Evolutionary conservation across 1,140 invertebrate genomes (phyloP), one percentile per base, ranked within the genome.

Genomic region (Aphidius ervi): DNA sequence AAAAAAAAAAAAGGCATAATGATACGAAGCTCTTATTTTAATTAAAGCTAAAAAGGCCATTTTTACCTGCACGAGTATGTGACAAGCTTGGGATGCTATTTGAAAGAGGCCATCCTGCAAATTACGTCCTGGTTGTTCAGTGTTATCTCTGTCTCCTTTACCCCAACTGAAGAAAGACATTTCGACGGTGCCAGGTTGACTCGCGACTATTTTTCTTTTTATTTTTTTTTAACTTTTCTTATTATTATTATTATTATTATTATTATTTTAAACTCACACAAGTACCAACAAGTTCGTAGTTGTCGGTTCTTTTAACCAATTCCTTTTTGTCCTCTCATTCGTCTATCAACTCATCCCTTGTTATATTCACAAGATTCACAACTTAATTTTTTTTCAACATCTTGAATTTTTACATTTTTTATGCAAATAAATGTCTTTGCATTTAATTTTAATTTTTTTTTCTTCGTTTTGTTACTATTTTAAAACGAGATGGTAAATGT

Each of bases 61-160:
- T 60, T 58, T 66, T 60, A 76, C 72, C 82, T 88, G 86, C 31
- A 88, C 85, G 43, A 88, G 77, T 64, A 88, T 85, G 69, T 85
- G 87, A 65, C 86, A 88, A 59, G 86, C 87, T 70, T 88, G 86
- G 1, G 86, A 86, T 3, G 86, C 86, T 55, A 88, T 88, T 79
- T 88, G 86, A 71, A 87, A 87, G 5, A 88, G 75, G 5, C 86
- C 86, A 65, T 87, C 86, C 66, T 88, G 86, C 47, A 88, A 74
- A 72, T 88, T 87, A 54, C 83, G 79, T 49, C 74, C 73, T 37
- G 66, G 62, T 16, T 75, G 72, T 16, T 72, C 71, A 37, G 42
- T 57, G 53, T 39, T 63, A 55, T 69, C 69, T 52, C 64, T 50
- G 16, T 53, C 66, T 9, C 65, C 55, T 61, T 63, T 74, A 46